A percentile compares a stretch with the other conserved stretches of the same genome.
Evolutionary conservation across 2,797 vertebrate genomes (phyloP).

Genomic region (Arnoldichthys spilopterus): DNA sequence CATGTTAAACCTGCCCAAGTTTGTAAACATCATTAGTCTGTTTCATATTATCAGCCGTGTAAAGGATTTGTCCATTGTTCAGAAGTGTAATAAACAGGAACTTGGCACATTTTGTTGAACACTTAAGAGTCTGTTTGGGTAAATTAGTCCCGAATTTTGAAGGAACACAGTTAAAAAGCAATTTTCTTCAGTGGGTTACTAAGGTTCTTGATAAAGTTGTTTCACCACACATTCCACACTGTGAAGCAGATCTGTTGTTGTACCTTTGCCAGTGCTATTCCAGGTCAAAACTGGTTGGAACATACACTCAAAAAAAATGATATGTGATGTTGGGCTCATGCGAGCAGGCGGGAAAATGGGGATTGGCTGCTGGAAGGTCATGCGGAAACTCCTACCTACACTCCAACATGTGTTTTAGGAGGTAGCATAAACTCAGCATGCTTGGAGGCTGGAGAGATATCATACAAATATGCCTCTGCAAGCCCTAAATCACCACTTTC

Average conservation of each 20-base stretch:
- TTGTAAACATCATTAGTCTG: slow-evolving; percentile 12
- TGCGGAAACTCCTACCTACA: slow-evolving; percentile 70
- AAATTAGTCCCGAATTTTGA: slow-evolving; percentile 20
- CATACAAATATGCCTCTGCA: slow-evolving; percentile 46
- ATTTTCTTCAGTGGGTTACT: background rate
- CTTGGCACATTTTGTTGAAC: slow-evolving; percentile 25
- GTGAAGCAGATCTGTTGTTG: slow-evolving; percentile 16
- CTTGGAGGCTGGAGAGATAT: slow-evolving; percentile 51
- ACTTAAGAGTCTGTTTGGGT: slow-evolving; percentile 15
- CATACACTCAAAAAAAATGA: slow-evolving; percentile 38
- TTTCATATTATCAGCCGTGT: slow-evolving; percentile 27
- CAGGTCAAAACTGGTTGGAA: slow-evolving; percentile 18
- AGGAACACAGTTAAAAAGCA: slow-evolving; percentile 7
- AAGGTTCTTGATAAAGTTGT: slow-evolving; percentile 7
- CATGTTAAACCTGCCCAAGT: background rate
- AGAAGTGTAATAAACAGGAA: slow-evolving; percentile 25
- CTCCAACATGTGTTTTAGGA: slow-evolving; percentile 57
- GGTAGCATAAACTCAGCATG: slow-evolving; percentile 58
- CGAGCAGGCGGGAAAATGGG: slow-evolving; percentile 59
- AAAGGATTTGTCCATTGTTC: slow-evolving; percentile 42
- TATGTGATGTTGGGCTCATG: slow-evolving; percentile 63
- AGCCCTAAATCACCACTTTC: slow-evolving; percentile 55
- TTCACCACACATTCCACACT: background rate
- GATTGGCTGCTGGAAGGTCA: slow-evolving; percentile 69
- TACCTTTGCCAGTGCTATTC: slow-evolving; percentile 22